Evolutionary conservation across 2,113 vertebrate species (phyloP).

Genomic region (Porphyrio hochstetteri): DNA sequence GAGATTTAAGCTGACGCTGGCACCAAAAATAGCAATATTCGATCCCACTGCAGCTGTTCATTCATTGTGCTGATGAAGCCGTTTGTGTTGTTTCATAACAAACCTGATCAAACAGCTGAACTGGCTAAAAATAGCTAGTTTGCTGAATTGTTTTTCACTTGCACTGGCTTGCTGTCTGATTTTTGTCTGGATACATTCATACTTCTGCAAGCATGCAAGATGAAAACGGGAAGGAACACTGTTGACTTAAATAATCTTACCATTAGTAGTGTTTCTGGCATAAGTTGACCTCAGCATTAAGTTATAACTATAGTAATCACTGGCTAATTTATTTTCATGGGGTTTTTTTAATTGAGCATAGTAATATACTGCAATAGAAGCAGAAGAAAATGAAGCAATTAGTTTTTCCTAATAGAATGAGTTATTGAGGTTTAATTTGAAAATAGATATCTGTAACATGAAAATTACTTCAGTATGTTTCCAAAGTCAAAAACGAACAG

Average conservation of each 20-base stretch:
- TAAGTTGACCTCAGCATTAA: not conserved
- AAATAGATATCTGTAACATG: not conserved
- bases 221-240: not conserved
- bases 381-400: not conserved
- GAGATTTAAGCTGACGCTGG: not conserved
- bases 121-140: not conserved
- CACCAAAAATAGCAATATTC: not conserved
- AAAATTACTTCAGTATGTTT: not conserved
- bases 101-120: not conserved
- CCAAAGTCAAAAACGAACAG: not conserved
- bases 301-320: not conserved
- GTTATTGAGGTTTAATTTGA: not conserved
- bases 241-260: not conserved
- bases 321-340: not conserved
- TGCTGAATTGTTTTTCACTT: not conserved
- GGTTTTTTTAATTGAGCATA: not conserved
- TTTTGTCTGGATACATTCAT: not conserved
- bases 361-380: not conserved
- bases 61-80: not conserved
- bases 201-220: not conserved
- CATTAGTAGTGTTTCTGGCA: not conserved
- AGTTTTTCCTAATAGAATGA: not conserved
- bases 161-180: not conserved
- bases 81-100: not conserved
- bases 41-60: not conserved